Conservation (phyloP, 1,140 invertebrate genomes). For the Diprion similis region DNA sequence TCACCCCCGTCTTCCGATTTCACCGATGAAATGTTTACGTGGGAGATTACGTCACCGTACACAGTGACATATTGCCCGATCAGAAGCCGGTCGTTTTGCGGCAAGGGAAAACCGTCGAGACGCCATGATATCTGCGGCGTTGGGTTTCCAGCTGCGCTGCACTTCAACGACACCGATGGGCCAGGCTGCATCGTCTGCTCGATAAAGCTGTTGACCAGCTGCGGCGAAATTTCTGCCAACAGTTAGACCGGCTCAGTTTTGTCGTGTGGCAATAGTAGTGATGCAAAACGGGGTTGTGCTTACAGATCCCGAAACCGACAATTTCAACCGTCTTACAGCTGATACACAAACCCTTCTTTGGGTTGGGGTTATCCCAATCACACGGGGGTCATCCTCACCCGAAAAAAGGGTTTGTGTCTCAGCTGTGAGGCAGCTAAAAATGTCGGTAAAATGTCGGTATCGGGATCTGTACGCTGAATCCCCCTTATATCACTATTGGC, state of each 20-base stretch:
- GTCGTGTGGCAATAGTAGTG: not conserved
- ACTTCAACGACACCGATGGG: conserved; percentile 67
- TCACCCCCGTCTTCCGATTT: conserved; percentile 76
- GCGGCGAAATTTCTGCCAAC: conserved; percentile 65
- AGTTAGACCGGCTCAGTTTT: conserved; percentile 3
- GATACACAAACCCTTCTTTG: too few species aligned
- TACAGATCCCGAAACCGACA: too few species aligned
- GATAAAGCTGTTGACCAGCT: conserved; percentile 65
- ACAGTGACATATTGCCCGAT: conserved; percentile 73
- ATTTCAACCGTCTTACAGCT: too few species aligned
- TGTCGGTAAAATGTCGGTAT: too few species aligned
- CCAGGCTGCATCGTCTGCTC: conserved; percentile 68
- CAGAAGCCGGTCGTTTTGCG: conserved; percentile 68
- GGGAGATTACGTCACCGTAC: conserved; percentile 74
- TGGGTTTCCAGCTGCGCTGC: conserved; percentile 71
- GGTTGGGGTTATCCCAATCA: too few species aligned
- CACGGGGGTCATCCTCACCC: too few species aligned
- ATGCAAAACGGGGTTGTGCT: not conserved
- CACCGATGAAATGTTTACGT: conserved; percentile 75
- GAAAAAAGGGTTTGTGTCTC: too few species aligned
- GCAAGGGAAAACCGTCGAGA: conserved; percentile 65
- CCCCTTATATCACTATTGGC: too few species aligned
- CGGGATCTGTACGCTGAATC: too few species aligned
- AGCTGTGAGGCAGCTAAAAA: too few species aligned
- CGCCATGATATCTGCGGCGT: conserved; percentile 68